Evolutionary conservation across 2,797 vertebrate species (phyloP).

Genomic region (Podarcis siculus): DNA sequence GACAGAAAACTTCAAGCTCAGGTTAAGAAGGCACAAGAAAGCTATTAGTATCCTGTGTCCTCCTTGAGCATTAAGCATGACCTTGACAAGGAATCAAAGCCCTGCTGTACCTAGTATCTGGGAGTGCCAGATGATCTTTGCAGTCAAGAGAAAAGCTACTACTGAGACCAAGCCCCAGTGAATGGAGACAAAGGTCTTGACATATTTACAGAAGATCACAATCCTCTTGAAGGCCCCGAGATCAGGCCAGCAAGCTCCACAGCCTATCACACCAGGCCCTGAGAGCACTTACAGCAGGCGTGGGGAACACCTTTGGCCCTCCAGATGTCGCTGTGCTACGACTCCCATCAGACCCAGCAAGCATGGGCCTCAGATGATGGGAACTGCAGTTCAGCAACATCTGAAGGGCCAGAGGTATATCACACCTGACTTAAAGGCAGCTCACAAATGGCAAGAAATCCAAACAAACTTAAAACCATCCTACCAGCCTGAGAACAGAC

Average conservation of each 20-base stretch:
- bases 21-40: constrained; percentile 60
- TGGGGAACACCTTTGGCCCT: no score
- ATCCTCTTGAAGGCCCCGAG: not conserved
- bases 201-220: not conserved
- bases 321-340: no score
- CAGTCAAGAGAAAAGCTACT: not conserved
- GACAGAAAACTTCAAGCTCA: constrained; percentile 59
- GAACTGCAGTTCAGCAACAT: no score
- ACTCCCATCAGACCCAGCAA: no score
- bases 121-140: accelerated
- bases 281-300: not conserved
- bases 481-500: not conserved
- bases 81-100: not conserved
- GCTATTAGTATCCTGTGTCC: constrained; percentile 40
- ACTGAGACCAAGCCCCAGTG: not conserved
- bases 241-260: not conserved
- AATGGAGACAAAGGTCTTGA: constrained; percentile 8
- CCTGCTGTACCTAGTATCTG: accelerated
- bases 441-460: constrained; percentile 3
- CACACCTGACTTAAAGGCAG: not conserved
- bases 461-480: not conserved
- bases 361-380: no score
- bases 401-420: no score
- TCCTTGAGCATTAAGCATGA: constrained; percentile 53
- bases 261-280: not conserved